phyloP scores from a whole-genome alignment of 2,888 invertebrate species.

The Amiota minor region DNA sequence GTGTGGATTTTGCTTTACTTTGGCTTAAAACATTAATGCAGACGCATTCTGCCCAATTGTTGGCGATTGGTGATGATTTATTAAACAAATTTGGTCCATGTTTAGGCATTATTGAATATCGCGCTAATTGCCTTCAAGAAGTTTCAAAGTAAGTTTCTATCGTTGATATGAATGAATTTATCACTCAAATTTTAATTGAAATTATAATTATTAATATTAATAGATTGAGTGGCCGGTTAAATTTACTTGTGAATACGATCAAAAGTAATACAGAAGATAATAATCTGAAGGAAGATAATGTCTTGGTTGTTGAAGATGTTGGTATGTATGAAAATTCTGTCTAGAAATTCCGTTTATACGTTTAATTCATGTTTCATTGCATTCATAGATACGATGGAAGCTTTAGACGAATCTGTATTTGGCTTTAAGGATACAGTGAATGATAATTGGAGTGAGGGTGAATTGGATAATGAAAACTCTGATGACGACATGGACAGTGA shows the following conservation, averaged over 20 bases:
- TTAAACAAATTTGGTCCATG: constrained; percentile 69
- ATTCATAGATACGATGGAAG: constrained; percentile 51
- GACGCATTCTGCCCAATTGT: constrained; percentile 71
- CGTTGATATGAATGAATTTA: neutral
- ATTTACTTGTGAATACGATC: constrained; percentile 71
- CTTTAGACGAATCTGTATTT: constrained; percentile 12
- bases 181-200: neutral
- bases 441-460: constrained; percentile 29
- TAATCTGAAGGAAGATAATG: constrained; percentile 63
- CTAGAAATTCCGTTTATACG: neutral
- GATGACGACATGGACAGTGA: neutral
- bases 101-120: constrained; percentile 72
- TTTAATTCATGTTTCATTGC: neutral
- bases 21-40: constrained; percentile 69
- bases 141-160: constrained; percentile 66
- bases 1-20: constrained; percentile 66
- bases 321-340: constrained; percentile 6
- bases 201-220: constrained; percentile 36
- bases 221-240: constrained; percentile 70
- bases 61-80: constrained; percentile 71
- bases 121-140: constrained; percentile 68
- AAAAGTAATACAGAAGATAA: constrained; percentile 67
- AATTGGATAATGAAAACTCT: constrained; percentile 38
- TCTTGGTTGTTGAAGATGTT: constrained; percentile 70
- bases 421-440: constrained; percentile 42